Evolutionary conservation across 2,113 vertebrate species (phyloP).

Genomic region (Pollimyrus isidori): DNA sequence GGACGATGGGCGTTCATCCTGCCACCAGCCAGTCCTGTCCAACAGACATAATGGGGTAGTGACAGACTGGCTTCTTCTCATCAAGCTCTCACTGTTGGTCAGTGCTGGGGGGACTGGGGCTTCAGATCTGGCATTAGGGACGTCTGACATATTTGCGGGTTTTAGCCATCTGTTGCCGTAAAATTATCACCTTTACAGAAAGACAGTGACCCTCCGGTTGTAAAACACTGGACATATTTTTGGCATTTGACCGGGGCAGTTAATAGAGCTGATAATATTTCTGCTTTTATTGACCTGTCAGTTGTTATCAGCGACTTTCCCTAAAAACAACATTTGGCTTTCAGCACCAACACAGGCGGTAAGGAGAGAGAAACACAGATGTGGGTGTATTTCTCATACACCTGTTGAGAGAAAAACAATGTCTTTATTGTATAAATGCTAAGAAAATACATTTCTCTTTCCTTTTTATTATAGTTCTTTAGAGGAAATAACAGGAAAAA

Average conservation of each 20-base stretch:
- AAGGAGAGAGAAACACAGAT: neutral
- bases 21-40: neutral
- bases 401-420: neutral
- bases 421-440: neutral
- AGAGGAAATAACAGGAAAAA: neutral
- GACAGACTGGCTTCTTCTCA: neutral
- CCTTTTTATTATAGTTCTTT: neutral
- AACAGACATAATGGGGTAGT: neutral
- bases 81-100: neutral
- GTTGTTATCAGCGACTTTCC: slow-evolving; percentile 54
- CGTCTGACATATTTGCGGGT: slow-evolving; percentile 47
- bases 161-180: slow-evolving; percentile 48
- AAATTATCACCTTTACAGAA: slow-evolving; percentile 61
- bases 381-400: neutral
- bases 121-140: slow-evolving; percentile 40
- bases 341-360: slow-evolving; percentile 51
- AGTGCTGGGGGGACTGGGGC: neutral
- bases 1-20: neutral
- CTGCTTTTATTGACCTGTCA: slow-evolving; percentile 66
- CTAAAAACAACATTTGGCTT: slow-evolving; percentile 57
- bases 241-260: slow-evolving; percentile 53
- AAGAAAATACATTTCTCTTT: neutral
- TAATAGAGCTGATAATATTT: slow-evolving; percentile 57
- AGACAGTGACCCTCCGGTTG: slow-evolving; percentile 31
- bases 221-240: slow-evolving; percentile 48